These are phyloP conservation scores for Orussus abietinus DNA, from an alignment of 1,140 invertebrate genomes.

Conservation along the genomic window DNA sequence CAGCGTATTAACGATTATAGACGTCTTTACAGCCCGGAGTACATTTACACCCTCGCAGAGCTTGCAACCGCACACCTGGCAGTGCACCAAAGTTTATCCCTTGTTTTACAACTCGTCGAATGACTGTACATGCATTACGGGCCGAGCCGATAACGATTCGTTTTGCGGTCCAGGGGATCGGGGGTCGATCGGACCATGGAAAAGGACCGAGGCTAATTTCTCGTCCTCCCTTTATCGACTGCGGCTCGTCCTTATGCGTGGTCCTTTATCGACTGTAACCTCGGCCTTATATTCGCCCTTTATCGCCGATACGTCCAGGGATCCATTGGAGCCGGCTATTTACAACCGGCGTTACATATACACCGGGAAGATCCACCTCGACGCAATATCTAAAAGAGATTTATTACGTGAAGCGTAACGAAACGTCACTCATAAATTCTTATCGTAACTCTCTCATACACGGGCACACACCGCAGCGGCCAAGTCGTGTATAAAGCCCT, in stretches of 20 bases:
- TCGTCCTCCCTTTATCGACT: constrained; percentile 4
- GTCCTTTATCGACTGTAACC: constrained; percentile 8
- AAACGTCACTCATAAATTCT: constrained; percentile 20
- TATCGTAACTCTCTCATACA: neutral
- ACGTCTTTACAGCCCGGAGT: too few relatives aligned
- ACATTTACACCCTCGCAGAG: too few relatives aligned
- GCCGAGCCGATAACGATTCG: too few relatives aligned
- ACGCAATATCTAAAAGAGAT: too few relatives aligned
- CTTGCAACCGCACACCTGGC: too few relatives aligned
- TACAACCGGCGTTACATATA: constrained; percentile 4
- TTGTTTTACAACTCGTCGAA: too few relatives aligned
- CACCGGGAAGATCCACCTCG: constrained; percentile 6
- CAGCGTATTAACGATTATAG: too few relatives aligned
- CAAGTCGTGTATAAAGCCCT: constrained; percentile 17
- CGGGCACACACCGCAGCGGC: neutral
- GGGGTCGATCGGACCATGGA: too few relatives aligned
- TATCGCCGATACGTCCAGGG: constrained; percentile 2
- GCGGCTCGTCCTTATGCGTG: neutral
- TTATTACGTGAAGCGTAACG: constrained; percentile 11
- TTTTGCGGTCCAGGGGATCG: too few relatives aligned
- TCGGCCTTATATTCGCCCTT: constrained; percentile 12
- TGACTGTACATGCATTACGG: too few relatives aligned
- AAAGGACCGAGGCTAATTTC: too few relatives aligned
- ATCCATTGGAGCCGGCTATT: neutral
- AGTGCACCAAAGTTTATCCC: too few relatives aligned